These are phyloP conservation scores for Hiodon alosoides DNA, from an alignment of 2,113 vertebrate genomes.

Conservation along the genomic window DNA sequence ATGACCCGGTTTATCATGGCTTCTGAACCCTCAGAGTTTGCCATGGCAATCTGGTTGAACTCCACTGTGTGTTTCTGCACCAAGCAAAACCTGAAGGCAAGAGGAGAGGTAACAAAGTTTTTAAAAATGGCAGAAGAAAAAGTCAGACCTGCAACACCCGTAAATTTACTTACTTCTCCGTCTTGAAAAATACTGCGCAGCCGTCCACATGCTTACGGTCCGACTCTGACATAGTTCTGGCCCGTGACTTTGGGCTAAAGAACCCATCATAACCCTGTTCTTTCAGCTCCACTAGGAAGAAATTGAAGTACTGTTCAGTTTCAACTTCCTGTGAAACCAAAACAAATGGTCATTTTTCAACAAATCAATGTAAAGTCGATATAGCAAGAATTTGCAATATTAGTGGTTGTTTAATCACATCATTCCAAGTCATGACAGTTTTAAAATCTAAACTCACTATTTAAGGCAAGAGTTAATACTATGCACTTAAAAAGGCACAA, in stretches of 20 bases:
- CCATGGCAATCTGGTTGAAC: constrained; percentile 98
- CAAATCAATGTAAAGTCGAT: not conserved
- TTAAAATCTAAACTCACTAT: no score
- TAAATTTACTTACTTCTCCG: constrained; percentile 76
- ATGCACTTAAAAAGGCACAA: no score
- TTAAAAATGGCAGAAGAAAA: not conserved
- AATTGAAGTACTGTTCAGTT: constrained; percentile 94
- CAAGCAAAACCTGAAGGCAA: constrained; percentile 79
- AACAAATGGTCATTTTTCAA: not conserved
- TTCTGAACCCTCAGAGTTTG: constrained; percentile 95
- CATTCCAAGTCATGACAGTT: no score
- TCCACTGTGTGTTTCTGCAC: constrained; percentile 98
- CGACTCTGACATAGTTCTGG: constrained; percentile 94
- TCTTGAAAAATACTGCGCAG: constrained; percentile 94
- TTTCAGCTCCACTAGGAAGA: constrained; percentile 91
- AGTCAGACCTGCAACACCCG: not conserved
- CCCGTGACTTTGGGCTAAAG: constrained; percentile 97
- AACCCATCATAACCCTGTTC: constrained; percentile 94
- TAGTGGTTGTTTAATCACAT: no score
- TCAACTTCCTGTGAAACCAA: constrained; percentile 79
- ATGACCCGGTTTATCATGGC: constrained; percentile 98
- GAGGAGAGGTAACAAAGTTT: not conserved
- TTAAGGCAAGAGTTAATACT: no score
- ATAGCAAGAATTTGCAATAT: not conserved
- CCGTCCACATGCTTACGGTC: constrained; percentile 96